Conservation (phyloP, 2,888 invertebrate species). For the Meiosimyza platycephala region DNA sequence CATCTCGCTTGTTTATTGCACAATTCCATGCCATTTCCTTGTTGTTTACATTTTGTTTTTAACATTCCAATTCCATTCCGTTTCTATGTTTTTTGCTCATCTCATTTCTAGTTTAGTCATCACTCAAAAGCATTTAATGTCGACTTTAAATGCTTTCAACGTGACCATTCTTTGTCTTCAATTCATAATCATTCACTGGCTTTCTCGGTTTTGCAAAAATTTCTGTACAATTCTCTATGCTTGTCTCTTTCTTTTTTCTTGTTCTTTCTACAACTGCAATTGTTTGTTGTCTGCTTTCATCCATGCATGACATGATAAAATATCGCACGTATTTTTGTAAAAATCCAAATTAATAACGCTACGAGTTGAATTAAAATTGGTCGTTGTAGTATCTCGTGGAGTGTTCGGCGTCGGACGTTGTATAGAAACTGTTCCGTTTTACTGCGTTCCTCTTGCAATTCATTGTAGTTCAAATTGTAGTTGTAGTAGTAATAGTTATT, state of each 20-base stretch:
- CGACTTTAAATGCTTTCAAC: slow-evolving; percentile 27
- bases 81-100: not conserved
- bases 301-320: slow-evolving; percentile 3
- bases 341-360: slow-evolving; percentile 60
- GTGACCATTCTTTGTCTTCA: not conserved
- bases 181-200: not conserved
- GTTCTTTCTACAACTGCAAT: slow-evolving; percentile 18
- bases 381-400: slow-evolving; percentile 61
- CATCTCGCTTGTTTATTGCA: not conserved
- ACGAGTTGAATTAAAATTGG: slow-evolving; percentile 63
- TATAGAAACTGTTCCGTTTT: slow-evolving; percentile 48
- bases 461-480: slow-evolving; percentile 58
- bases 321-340: slow-evolving; percentile 20
- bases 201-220: not conserved
- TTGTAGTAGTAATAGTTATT: slow-evolving; percentile 60
- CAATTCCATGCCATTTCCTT: not conserved
- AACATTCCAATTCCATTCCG: no score
- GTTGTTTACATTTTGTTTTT: not conserved
- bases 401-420: slow-evolving; percentile 58
- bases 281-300: slow-evolving; percentile 1
- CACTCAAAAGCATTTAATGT: slow-evolving; percentile 19
- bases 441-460: slow-evolving; percentile 40
- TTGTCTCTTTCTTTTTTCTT: not conserved
- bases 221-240: not conserved
- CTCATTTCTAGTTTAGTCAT: not conserved